Evolutionary conservation across 1,140 invertebrate species (phyloP).

Genomic region (Linepithema humile): DNA sequence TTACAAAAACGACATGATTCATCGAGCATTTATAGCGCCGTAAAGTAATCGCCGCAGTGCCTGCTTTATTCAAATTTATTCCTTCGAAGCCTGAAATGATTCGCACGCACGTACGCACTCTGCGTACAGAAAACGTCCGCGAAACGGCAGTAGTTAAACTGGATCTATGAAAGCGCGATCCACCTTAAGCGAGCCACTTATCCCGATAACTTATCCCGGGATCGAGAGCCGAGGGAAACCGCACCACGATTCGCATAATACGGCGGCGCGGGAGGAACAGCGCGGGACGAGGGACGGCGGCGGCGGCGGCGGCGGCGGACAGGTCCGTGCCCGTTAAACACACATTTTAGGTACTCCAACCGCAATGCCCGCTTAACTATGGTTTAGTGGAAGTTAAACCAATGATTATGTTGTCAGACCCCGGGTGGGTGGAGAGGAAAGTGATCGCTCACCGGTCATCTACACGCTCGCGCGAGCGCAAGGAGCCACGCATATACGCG

Average conservation of each 20-base stretch:
- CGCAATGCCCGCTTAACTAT: constrained; percentile 82
- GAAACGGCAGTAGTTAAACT: background rate
- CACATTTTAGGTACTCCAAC: constrained; percentile 82
- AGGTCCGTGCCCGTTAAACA: constrained; percentile 76
- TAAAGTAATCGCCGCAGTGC: background rate
- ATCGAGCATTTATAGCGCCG: background rate
- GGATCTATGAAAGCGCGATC: constrained; percentile 31
- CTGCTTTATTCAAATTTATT: constrained; percentile 12
- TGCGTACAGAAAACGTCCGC: background rate
- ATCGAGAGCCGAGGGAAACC: constrained; percentile 16
- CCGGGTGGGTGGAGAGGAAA: constrained; percentile 80
- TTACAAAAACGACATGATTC: constrained; percentile 7
- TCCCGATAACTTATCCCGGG: constrained; percentile 48
- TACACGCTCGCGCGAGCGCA: constrained; percentile 44
- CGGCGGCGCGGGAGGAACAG: constrained; percentile 26
- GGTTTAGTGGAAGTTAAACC: constrained; percentile 83
- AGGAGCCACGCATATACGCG: constrained; percentile 28
- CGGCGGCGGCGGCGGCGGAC: constrained; percentile 44
- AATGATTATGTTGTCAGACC: constrained; percentile 83
- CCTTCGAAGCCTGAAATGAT: background rate
- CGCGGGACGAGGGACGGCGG: constrained; percentile 53
- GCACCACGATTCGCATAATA: constrained; percentile 56
- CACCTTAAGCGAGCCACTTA: constrained; percentile 44
- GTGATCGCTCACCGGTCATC: constrained; percentile 80
- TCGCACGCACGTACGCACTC: background rate